Conservation (phyloP, 2,113 vertebrate genomes). For the Zosterops hypoxanthus region DNA sequence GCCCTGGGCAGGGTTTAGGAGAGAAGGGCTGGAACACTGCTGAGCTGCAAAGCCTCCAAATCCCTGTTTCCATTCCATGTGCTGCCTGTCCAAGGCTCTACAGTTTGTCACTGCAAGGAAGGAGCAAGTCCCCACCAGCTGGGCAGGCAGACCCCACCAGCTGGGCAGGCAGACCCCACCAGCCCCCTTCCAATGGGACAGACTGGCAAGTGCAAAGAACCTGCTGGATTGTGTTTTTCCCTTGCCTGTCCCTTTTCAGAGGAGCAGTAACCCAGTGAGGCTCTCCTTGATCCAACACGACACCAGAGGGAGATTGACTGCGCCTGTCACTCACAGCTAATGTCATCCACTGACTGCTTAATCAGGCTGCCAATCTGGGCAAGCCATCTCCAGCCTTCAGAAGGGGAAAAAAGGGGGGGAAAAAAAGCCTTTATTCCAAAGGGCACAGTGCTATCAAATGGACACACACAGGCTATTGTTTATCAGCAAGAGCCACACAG, state of each 20-base stretch:
- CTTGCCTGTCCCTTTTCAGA: not conserved
- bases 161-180: not conserved
- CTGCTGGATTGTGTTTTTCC: not conserved
- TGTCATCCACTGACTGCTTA: constrained; percentile 3
- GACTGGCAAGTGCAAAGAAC: not conserved
- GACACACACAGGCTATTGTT: not conserved
- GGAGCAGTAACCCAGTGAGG: not conserved
- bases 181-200: not conserved
- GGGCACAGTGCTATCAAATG: not conserved
- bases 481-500: constrained; percentile 14
- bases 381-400: not conserved
- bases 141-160: not conserved
- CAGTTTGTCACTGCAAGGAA: not conserved
- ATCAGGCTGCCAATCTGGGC: constrained; percentile 44
- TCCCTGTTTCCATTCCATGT: fast-evolving
- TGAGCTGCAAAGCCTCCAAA: not conserved
- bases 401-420: fast-evolving
- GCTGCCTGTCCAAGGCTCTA: not conserved
- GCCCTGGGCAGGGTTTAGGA: not conserved
- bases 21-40: not conserved
- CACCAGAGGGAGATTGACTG: constrained; percentile 23
- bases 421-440: not conserved
- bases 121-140: not conserved
- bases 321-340: constrained; percentile 12
- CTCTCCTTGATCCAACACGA: not conserved